Evolutionary conservation across 2,888 invertebrate species (phyloP), one percentile per base, ranked within the genome.

Genomic region (Charanyca ferruginea): DNA sequence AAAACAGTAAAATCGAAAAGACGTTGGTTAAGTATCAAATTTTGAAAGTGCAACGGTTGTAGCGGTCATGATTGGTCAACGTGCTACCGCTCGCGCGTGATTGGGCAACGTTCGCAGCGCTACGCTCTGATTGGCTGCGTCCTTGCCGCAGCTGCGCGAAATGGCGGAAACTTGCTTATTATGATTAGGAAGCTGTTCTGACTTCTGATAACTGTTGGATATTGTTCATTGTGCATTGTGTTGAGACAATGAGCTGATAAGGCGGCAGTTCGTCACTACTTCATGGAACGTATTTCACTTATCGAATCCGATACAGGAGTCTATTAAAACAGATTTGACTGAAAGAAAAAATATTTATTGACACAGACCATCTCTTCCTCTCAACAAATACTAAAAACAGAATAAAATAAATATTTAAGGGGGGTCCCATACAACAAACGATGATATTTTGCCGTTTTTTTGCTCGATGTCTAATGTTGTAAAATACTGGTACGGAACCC

Each of bases 51-150:
- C 48, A 77, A 73, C 79, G 66, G 76, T 74, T 59, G 42, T 45
- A 22, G n/a, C 52, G 20, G 35, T 53, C 45, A 20, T 53, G 44
- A 77, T 81, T 77, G 75, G 80, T 54, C 52, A 75, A 66, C 51
- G 57, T 63, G 35, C 11, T 13, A 69, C 61, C 38, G 57, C 55
- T 49, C 45, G 78, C 63, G 66, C 75, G 74, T 79, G 78, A 88
- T 90, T 89, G 87, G 88, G 80, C 82, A 89, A 89, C 70, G 57
- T 11, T 70, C 41, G 61, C 49, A 67, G 79, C 78, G 81, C 83
- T 77, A 87, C 87, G 91, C 90, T 91, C 91, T 89, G 87, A 89
- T 91, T 92, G 89, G 90, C 67, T 63, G 57, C 77, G 84, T 77
- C 89, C 89, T 88, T 86, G 86, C 74, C 49, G 44, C 53, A 64